Evolutionary conservation across 2,888 invertebrate genomes (phyloP).

Genomic region (Pyralis farinalis): DNA sequence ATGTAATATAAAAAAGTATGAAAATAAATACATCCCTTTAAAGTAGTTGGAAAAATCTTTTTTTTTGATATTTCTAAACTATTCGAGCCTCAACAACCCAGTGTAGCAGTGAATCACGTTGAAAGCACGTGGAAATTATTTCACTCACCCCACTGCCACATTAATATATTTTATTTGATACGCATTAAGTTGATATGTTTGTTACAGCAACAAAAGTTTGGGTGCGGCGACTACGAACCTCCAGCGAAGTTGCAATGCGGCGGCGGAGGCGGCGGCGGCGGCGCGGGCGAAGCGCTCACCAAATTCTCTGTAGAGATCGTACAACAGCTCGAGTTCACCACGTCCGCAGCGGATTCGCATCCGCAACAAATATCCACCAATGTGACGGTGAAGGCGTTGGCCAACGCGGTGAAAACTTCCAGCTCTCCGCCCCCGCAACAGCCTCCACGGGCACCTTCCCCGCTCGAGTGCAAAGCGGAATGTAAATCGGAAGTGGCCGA

Average conservation of each 20-base stretch:
- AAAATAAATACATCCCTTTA: no score
- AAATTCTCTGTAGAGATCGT: conserved; percentile 97
- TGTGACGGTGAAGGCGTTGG: conserved; percentile 90
- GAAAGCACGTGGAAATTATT: no score
- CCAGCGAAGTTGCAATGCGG: conserved; percentile 86
- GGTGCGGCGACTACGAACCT: conserved; percentile 87
- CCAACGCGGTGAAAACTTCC: conserved; percentile 71
- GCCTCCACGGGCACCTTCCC: conserved; percentile 85
- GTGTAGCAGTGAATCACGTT: no score
- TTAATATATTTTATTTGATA: no score
- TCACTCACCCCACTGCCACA: no score
- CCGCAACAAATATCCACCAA: conserved; percentile 95
- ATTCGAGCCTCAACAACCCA: no score
- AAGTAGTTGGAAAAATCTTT: no score
- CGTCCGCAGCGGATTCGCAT: conserved; percentile 92
- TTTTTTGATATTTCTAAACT: no score
- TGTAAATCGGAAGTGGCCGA: conserved; percentile 91
- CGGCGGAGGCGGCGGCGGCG: conserved; percentile 54
- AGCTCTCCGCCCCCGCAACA: conserved; percentile 66
- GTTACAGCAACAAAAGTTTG: conserved; percentile 92
- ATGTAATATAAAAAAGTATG: no score
- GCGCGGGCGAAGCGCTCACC: conserved; percentile 75
- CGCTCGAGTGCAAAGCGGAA: conserved; percentile 88
- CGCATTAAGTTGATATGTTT: conserved; percentile 25
- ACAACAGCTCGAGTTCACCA: conserved; percentile 94